Percentiles rank a stretch among this genome's conserved stretches.
phyloP scores from a whole-genome alignment of 2,113 vertebrate genomes.

The Puma concolor region DNA sequence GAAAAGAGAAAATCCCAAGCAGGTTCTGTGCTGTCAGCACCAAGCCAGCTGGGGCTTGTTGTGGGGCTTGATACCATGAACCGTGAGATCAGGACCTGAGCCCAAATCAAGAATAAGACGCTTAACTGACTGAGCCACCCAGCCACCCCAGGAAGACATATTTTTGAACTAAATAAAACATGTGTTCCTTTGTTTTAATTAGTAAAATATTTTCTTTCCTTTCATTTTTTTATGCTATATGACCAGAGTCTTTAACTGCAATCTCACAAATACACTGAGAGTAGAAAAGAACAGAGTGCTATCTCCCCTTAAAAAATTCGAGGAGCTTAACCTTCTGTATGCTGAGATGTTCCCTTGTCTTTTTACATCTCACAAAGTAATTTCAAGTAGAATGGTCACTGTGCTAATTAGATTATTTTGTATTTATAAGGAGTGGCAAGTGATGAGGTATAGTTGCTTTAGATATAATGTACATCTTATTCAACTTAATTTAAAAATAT shows the following conservation, averaged over 20 bases:
- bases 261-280: neutral
- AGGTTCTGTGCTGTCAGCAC: neutral
- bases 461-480: neutral
- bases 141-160: neutral
- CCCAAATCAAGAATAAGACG: neutral
- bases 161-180: neutral
- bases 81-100: neutral
- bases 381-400: neutral
- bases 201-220: neutral
- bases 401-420: neutral
- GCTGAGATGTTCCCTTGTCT: neutral
- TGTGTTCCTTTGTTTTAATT: neutral
- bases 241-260: neutral
- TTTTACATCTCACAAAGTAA: neutral
- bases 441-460: neutral
- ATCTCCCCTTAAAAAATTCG: neutral
- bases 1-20: neutral
- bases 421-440: neutral
- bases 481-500: slow-evolving; percentile 15
- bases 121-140: neutral
- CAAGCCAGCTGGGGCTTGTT: neutral
- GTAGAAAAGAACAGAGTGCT: neutral
- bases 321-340: neutral
- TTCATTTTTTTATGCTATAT: neutral
- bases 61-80: neutral